Evolutionary conservation across 2,888 invertebrate genomes (phyloP).

Genomic region (Tanytarsus gracilentus): DNA sequence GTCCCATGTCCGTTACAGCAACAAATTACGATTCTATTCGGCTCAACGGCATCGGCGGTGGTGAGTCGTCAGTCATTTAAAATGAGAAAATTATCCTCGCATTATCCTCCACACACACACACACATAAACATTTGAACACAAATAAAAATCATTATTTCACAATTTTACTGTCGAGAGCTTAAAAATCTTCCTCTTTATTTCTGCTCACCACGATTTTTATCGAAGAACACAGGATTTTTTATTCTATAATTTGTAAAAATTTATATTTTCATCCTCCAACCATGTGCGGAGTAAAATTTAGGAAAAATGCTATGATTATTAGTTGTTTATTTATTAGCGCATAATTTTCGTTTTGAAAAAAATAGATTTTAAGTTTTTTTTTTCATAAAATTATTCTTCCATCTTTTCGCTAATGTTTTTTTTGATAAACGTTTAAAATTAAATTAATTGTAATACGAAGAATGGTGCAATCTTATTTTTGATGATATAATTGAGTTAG

Average conservation of each 20-base stretch:
- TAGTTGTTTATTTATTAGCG: background rate
- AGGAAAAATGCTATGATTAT: constrained; percentile 3
- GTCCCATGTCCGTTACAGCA: constrained; percentile 24
- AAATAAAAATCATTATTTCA: no score
- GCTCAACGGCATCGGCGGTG: constrained; percentile 39
- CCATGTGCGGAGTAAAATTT: background rate
- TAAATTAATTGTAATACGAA: no score
- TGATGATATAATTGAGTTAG: no score
- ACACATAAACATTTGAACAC: background rate
- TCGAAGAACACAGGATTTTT: background rate
- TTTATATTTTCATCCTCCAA: background rate
- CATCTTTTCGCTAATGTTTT: no score
- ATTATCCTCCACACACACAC: background rate
- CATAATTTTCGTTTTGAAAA: no score
- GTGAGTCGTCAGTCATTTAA: constrained; percentile 42
- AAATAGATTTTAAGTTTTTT: constrained; percentile 1
- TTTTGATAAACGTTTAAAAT: no score
- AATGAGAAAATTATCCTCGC: background rate
- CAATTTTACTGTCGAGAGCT: no score
- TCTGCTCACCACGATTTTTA: constrained; percentile 2
- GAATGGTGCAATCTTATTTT: constrained; percentile 13
- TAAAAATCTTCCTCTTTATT: background rate
- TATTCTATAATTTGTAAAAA: background rate
- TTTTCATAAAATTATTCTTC: no score
- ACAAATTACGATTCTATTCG: constrained; percentile 25